Conservation (phyloP, 2,888 invertebrate genomes). For the Drosophila anomelani region DNA sequence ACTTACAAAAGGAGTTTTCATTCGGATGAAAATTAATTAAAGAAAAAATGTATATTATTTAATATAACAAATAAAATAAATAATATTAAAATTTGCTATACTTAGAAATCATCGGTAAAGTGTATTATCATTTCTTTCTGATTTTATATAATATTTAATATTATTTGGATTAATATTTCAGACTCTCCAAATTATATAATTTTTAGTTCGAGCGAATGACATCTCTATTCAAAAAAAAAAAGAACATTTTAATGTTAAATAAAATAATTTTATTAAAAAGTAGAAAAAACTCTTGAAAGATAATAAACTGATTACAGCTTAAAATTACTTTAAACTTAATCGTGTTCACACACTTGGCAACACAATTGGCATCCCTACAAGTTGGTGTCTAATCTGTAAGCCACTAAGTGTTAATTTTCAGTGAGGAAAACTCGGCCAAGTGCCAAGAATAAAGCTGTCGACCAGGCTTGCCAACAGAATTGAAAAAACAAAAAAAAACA, state of each 20-base stretch:
- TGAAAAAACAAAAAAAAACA: too few species aligned
- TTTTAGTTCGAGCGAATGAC: neutral
- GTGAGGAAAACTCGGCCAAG: slow-evolving; percentile 25
- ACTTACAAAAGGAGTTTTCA: too few species aligned
- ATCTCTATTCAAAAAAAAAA: neutral
- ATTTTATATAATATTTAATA: neutral
- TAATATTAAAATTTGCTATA: neutral
- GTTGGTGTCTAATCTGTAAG: slow-evolving; percentile 56
- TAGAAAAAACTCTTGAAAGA: neutral
- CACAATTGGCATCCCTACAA: slow-evolving; percentile 41
- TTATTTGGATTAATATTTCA: neutral
- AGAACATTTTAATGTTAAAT: neutral
- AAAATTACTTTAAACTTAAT: slow-evolving; percentile 28
- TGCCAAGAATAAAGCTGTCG: slow-evolving; percentile 21
- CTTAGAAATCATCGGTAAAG: neutral
- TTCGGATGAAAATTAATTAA: neutral
- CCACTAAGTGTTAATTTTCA: slow-evolving; percentile 66
- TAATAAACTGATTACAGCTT: neutral
- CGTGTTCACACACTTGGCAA: slow-evolving; percentile 47
- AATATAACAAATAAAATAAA: neutral
- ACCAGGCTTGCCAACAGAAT: slow-evolving; percentile 1
- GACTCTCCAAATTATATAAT: neutral
- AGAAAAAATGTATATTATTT: neutral
- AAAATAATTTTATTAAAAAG: neutral
- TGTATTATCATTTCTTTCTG: neutral